These are phyloP conservation scores for Malacosoma neustria DNA, from an alignment of 2,888 invertebrate genomes.

Conservation along the genomic window DNA sequence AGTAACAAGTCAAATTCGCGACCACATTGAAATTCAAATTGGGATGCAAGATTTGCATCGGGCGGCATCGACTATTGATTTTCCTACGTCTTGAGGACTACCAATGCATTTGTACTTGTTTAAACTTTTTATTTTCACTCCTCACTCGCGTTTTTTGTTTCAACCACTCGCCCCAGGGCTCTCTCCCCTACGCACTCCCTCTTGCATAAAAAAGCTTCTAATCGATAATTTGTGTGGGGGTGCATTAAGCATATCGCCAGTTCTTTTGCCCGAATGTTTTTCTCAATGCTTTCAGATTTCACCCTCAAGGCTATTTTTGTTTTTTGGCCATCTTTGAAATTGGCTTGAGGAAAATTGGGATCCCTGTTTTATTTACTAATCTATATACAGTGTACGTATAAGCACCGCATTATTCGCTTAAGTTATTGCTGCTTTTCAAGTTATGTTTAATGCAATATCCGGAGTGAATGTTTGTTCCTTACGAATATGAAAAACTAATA, in stretches of 20 bases:
- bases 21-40: conserved; percentile 66
- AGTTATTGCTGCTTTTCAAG: conserved; percentile 7
- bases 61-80: conserved; percentile 68
- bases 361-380: conserved; percentile 1
- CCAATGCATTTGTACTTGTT: conserved; percentile 67
- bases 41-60: conserved; percentile 70
- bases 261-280: conserved; percentile 59
- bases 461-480: background rate
- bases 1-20: conserved; percentile 42
- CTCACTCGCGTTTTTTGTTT: conserved; percentile 73
- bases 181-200: conserved; percentile 66
- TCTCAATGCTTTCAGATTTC: conserved; percentile 67
- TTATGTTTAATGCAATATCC: background rate
- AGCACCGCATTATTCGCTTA: conserved; percentile 4
- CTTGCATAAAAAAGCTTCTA: conserved; percentile 76
- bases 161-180: conserved; percentile 65
- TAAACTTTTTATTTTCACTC: conserved; percentile 75
- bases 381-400: conserved; percentile 3
- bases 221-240: conserved; percentile 76
- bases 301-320: conserved; percentile 65
- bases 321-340: conserved; percentile 57
- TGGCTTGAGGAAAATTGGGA: conserved; percentile 33
- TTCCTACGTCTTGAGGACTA: conserved; percentile 65
- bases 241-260: conserved; percentile 74
- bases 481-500: background rate